phyloP scores from a whole-genome alignment of 2,113 vertebrate genomes.

The Crotalus tigris region DNA sequence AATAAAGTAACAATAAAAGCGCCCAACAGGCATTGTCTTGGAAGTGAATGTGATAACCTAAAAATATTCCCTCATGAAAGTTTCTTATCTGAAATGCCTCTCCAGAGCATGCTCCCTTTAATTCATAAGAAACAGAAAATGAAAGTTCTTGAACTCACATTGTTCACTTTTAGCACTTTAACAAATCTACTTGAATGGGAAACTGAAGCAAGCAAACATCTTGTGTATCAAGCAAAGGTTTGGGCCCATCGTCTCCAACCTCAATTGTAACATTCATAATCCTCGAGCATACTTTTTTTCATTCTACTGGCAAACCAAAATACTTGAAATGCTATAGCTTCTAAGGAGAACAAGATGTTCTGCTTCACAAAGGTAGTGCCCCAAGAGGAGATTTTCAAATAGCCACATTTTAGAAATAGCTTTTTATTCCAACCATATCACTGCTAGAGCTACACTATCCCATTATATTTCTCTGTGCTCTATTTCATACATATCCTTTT shows the following conservation, averaged over 20 bases:
- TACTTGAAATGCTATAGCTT: background rate
- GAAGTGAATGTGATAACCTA: background rate
- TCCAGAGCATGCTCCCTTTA: background rate
- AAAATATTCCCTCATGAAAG: background rate
- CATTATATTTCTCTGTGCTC: background rate
- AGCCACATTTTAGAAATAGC: background rate
- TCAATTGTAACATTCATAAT: background rate
- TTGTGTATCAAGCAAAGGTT: background rate
- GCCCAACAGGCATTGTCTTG: background rate
- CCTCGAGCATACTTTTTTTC: background rate
- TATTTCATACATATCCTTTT: background rate
- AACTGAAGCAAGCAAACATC: background rate
- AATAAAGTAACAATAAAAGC: background rate
- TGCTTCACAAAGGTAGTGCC: background rate
- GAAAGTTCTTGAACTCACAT: background rate
- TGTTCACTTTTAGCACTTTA: background rate
- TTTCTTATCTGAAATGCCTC: background rate
- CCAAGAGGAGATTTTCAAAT: background rate
- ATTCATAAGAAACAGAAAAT: background rate
- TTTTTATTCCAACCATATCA: background rate
- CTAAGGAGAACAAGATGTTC: background rate
- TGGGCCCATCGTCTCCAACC: background rate
- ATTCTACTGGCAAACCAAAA: background rate
- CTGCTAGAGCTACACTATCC: background rate
- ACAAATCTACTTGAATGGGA: background rate